Evolutionary conservation across 2,888 invertebrate species (phyloP), one percentile per base, ranked within the genome.

Genomic region (Paralinhomoeus sp.): DNA sequence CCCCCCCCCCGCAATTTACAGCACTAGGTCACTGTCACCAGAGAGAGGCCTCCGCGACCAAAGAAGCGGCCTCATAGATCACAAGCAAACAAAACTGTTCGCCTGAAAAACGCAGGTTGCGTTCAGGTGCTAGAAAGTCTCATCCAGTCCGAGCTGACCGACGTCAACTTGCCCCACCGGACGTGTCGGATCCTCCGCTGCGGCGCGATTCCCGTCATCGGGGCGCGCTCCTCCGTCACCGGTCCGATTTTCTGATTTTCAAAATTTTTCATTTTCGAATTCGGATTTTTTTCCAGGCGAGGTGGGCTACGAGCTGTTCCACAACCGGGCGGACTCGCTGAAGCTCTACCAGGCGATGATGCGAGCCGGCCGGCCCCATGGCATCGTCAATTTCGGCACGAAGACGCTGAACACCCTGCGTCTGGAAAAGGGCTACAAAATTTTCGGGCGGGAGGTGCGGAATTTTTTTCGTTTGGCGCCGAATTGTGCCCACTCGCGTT

Each of bases 291-390:
- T 9, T 39, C 24, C 39, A 39, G 65, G 67, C 35, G 66, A 68
- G 50, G 53, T 65, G n/a, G 66, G 66, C 21, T 67, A 64, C 61
- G 67, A 67, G 47, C 46, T 67, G 21, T 67, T 66, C 55, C 60
- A 62, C 45, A 51, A 56, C 2, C 50, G 55, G 2, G 51, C 57
- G 1, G 57, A 64, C 41, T 56, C 62, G 3, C 47, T 51, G 13
- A 49, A 51, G 18, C 54, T 68, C 27, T 68, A 67, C 48, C 52
- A 60, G 22, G 54, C 59, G 1, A 51, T 67, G 5, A 52, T 60
- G 45, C 46, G 53, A 2, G 58, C 55, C 9, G 67, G 67, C 1
- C 42, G 51, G 15, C 49, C 54, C 21, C 54, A 54, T 43, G 62
- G 62, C 43, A 53, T 66, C 9, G 61, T 56, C 21, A 63, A 67